phyloP scores from a whole-genome alignment of 2,113 vertebrate species.

The Mobula birostris region DNA sequence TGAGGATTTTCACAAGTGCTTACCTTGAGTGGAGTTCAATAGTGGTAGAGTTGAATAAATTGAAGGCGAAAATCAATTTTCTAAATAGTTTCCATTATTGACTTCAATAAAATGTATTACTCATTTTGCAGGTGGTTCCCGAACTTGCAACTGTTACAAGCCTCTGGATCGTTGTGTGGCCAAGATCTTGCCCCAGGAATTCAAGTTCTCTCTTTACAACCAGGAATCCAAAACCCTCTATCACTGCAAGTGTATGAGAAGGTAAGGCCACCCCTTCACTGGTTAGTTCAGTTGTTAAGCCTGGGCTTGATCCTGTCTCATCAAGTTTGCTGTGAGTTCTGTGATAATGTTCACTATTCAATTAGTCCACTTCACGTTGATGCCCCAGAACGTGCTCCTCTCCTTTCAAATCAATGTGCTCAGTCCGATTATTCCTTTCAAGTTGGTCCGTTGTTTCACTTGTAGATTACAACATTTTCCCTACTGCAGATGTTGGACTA shows the following conservation, averaged over 20 bases:
- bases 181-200: conserved; percentile 56
- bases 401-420: too few species aligned
- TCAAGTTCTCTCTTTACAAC: conserved; percentile 64
- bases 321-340: too few species aligned
- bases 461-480: too few species aligned
- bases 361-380: too few species aligned
- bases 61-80: not conserved
- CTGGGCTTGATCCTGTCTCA: too few species aligned
- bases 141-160: conserved; percentile 54
- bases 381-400: too few species aligned
- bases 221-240: conserved; percentile 51
- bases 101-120: fast-evolving
- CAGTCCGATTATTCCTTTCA: too few species aligned
- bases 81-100: not conserved
- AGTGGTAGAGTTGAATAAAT: not conserved
- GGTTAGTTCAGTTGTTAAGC: too few species aligned
- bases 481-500: too few species aligned
- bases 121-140: conserved; percentile 44
- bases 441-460: too few species aligned
- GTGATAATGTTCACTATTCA: too few species aligned
- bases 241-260: conserved; percentile 71
- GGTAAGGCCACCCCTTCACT: conserved; percentile 49
- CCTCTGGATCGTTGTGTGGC: conserved; percentile 56
- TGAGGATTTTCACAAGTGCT: not conserved
- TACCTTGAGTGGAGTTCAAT: not conserved